A percentile compares a stretch with the other conserved stretches of the same genome.
These are phyloP conservation scores for Crotalus helleri DNA, from an alignment of 2,113 vertebrate species.

Conservation along the genomic window DNA sequence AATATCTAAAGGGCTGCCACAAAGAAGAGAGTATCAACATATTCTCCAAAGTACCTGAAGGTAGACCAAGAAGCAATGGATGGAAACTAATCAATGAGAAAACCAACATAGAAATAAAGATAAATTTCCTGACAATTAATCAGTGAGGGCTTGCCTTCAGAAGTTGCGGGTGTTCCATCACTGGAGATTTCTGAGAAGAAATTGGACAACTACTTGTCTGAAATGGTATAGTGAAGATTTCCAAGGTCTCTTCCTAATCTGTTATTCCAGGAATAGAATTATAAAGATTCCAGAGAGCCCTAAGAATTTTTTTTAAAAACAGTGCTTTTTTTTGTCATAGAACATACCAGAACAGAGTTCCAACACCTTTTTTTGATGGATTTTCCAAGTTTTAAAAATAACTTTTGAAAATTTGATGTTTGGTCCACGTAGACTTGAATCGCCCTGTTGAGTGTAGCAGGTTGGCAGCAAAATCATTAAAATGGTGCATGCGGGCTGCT, in stretches of 20 bases:
- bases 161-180: background rate
- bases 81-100: background rate
- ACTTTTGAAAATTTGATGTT: no score
- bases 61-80: background rate
- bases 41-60: background rate
- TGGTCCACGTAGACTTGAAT: no score
- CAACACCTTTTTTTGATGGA: no score
- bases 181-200: background rate
- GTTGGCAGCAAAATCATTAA: no score
- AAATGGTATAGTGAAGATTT: background rate
- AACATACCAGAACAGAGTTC: no score
- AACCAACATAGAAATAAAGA: background rate
- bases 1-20: background rate
- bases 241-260: background rate
- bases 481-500: no score
- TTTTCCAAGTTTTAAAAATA: no score
- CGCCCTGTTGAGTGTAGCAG: no score
- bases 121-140: background rate
- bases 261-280: background rate
- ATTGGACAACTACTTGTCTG: background rate
- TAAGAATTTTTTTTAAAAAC: background rate
- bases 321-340: no score
- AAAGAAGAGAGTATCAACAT: background rate
- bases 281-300: background rate
- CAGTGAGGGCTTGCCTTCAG: background rate